A percentile compares a stretch with the other conserved stretches of the same genome.
Evolutionary conservation across 2,113 vertebrate species (phyloP).

Genomic region (Anas platyrhynchos): DNA sequence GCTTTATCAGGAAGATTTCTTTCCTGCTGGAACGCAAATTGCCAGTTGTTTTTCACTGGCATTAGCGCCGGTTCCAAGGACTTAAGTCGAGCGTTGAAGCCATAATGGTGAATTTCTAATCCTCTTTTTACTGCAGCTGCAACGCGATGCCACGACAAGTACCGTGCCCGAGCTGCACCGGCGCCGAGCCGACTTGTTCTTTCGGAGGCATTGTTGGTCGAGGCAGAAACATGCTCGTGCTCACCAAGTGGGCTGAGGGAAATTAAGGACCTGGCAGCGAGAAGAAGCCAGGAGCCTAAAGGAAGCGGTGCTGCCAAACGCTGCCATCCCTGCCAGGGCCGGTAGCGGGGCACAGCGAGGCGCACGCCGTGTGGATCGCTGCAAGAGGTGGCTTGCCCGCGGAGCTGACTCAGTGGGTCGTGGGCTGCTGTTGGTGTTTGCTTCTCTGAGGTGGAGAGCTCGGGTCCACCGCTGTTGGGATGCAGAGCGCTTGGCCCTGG

Average conservation of each 20-base stretch:
- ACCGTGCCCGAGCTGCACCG: background rate
- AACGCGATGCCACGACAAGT: conserved; percentile 57
- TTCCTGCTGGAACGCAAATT: background rate
- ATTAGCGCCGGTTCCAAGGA: background rate
- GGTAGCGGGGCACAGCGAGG: background rate
- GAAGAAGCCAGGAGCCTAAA: conserved; percentile 15
- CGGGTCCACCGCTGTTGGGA: background rate
- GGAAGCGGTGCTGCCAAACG: background rate
- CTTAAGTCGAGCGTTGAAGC: conserved; percentile 16
- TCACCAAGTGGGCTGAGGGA: conserved; percentile 20
- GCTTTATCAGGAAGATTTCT: background rate
- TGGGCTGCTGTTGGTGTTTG: background rate
- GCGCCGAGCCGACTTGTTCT: conserved; percentile 50
- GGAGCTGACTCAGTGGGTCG: conserved; percentile 7
- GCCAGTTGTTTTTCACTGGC: background rate
- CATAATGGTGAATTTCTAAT: conserved; percentile 9
- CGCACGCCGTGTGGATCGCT: background rate
- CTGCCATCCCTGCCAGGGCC: conserved; percentile 32
- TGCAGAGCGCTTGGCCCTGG: accelerated
- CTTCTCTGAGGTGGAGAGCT: accelerated
- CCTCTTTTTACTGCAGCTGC: background rate
- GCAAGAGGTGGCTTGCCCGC: background rate
- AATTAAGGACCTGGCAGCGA: conserved; percentile 39
- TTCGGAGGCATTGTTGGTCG: conserved; percentile 9
- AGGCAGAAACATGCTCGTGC: conserved; percentile 17